Conservation (phyloP, 2,888 invertebrate genomes). For the Harpalus rufipes region DNA sequence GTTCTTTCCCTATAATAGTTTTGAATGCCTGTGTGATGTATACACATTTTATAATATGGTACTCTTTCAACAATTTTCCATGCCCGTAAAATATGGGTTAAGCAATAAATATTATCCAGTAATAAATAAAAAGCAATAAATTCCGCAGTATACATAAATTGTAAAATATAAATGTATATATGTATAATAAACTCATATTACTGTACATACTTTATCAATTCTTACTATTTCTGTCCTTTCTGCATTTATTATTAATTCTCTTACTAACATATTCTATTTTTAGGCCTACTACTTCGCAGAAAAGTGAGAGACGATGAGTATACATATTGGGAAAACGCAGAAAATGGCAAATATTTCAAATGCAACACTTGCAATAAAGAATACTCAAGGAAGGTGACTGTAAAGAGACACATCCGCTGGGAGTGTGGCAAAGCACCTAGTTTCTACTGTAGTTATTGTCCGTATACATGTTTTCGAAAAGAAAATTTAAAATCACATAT, state of each 20-base stretch:
- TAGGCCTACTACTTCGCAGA: neutral
- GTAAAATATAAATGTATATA: neutral
- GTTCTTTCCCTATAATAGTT: too few relatives aligned
- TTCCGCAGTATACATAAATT: neutral
- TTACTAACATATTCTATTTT: neutral
- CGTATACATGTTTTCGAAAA: slow-evolving; percentile 70
- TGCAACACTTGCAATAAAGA: slow-evolving; percentile 70
- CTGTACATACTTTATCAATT: neutral
- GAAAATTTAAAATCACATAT: slow-evolving; percentile 52
- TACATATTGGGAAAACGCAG: neutral
- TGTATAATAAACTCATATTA: neutral
- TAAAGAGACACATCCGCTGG: slow-evolving; percentile 72
- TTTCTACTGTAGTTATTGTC: slow-evolving; percentile 72
- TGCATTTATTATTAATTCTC: neutral
- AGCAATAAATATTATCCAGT: too few relatives aligned
- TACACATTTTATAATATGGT: too few relatives aligned
- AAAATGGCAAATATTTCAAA: slow-evolving; percentile 70
- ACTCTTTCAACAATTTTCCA: too few relatives aligned
- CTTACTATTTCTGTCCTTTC: neutral
- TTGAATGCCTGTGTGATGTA: too few relatives aligned
- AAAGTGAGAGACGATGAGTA: neutral
- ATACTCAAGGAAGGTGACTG: slow-evolving; percentile 69
- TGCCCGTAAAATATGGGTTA: too few relatives aligned
- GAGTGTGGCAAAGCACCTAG: slow-evolving; percentile 76
- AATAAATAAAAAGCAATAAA: too few relatives aligned